Evolutionary conservation across 37 sponge, comb jelly and placozoan genomes (phyloP), one percentile per base, ranked within the genome.

Genomic region (Haliclona indistincta): DNA sequence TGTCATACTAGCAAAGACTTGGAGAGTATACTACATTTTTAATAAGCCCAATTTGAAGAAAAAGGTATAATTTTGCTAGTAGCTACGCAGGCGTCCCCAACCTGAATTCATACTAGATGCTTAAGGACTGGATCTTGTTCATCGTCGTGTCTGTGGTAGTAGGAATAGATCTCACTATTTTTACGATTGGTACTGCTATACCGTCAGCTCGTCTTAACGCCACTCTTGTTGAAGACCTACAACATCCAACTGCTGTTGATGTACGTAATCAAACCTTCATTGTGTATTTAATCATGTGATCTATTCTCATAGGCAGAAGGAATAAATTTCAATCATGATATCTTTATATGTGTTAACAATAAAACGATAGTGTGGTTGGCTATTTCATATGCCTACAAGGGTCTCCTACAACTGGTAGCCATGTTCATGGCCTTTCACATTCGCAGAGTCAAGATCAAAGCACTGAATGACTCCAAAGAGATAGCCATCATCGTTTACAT

Each of bases 401-500:
- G 44, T 4, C 3, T 74, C 26, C 60, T 74, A 15, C 86, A 86
- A 42, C 2, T 79, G 1, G 49, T 79, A 22, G 74, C 68, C 33
- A 61, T 86, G 11, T 34, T 79, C 32, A 66, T 86, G 38, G 86
- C 86, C 20, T 79, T 86, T 55, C 74, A 60, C 3, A 86, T 80
- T 0, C 53, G 86, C 29, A 78, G 79, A 51, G 75, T 86, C 41
- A 79, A 73, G 8, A 67, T 86, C 49, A 68, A 63, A 29, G 74
- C 44, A 8, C 80, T 86, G 45, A 86, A 86, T 33, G 86, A 86
- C 43, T 66, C 80, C 1, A 86, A 79, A 38, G 73, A 86, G 28
- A 64, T 79, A 23, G 63, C 86, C 0, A 40, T 54, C 41, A 79
- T 86, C 41, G 73, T 79, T 30, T 86, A 86, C 74, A 67, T 73